Evolutionary conservation across 2,888 invertebrate species (phyloP).

Genomic region (Monoplex corrugatus): DNA sequence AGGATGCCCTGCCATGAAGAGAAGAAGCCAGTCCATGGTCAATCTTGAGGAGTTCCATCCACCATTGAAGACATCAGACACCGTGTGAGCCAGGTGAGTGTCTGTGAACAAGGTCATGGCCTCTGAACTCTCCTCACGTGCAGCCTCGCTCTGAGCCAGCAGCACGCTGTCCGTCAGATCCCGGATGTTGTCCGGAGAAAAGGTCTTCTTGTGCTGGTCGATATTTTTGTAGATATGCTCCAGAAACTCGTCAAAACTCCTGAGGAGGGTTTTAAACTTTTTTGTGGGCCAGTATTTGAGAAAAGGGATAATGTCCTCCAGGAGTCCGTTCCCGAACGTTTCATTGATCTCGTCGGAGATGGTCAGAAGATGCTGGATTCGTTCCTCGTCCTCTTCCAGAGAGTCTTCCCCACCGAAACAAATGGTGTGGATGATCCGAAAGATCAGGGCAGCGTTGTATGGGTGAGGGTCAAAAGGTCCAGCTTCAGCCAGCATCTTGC

Average conservation of each 20-base stretch:
- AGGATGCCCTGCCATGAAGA: conserved; percentile 52
- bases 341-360: not conserved
- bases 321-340: not conserved
- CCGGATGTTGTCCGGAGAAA: conserved; percentile 50
- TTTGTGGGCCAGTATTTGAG: not conserved
- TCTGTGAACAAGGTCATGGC: conserved; percentile 48
- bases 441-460: not conserved
- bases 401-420: not conserved
- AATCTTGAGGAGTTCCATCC: conserved; percentile 57
- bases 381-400: too few species aligned
- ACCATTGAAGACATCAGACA: conserved; percentile 53
- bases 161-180: conserved; percentile 56
- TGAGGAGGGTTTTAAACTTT: not conserved
- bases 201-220: conserved; percentile 45
- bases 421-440: not conserved
- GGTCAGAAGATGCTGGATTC: too few species aligned
- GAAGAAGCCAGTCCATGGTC: conserved; percentile 54
- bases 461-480: not conserved
- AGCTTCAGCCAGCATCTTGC: not conserved
- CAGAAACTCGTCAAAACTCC: not conserved
- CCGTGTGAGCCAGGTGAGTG: conserved; percentile 44
- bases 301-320: not conserved
- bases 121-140: conserved; percentile 45
- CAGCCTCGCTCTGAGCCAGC: conserved; percentile 50
- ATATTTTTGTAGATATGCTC: not conserved